A percentile compares a stretch with the other conserved stretches of the same genome.
These are phyloP conservation scores for Cephus cinctus DNA, from an alignment of 1,140 invertebrate species.

Conservation along the genomic window DNA sequence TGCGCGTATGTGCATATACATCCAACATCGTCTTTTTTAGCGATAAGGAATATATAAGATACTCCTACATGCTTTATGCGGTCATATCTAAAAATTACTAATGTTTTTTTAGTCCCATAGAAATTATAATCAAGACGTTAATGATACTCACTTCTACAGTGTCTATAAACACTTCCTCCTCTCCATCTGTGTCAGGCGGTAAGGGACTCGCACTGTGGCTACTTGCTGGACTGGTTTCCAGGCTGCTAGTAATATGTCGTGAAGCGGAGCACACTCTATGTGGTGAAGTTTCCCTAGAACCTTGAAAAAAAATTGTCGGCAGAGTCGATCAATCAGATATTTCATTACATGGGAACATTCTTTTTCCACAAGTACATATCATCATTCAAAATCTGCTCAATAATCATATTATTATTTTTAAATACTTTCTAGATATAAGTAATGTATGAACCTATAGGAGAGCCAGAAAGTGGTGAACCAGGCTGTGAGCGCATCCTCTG, in stretches of 20 bases:
- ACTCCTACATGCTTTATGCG: too few relatives aligned
- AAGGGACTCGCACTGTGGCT: slow-evolving; percentile 55
- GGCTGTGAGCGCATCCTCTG: slow-evolving; percentile 67
- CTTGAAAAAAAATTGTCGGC: slow-evolving; percentile 32
- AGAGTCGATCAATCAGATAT: neutral
- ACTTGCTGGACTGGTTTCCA: slow-evolving; percentile 53
- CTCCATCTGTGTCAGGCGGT: slow-evolving; percentile 66
- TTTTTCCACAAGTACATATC: neutral
- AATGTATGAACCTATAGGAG: slow-evolving; percentile 37
- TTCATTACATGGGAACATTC: neutral
- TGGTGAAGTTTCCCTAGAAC: slow-evolving; percentile 63
- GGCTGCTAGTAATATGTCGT: slow-evolving; percentile 50
- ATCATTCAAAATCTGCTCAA: neutral
- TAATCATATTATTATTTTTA: too few relatives aligned
- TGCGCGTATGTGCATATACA: too few relatives aligned
- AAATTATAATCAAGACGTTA: too few relatives aligned
- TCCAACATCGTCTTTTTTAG: too few relatives aligned
- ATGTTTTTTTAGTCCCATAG: too few relatives aligned
- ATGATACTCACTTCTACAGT: slow-evolving; percentile 64
- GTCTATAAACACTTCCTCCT: slow-evolving; percentile 74
- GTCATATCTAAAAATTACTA: too few relatives aligned
- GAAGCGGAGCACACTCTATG: slow-evolving; percentile 50
- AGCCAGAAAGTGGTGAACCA: slow-evolving; percentile 64
- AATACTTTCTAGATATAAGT: slow-evolving; percentile 1
- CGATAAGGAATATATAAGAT: too few relatives aligned